Conservation (phyloP, 2,797 vertebrate genomes). For the Manis crassicaudata region DNA sequence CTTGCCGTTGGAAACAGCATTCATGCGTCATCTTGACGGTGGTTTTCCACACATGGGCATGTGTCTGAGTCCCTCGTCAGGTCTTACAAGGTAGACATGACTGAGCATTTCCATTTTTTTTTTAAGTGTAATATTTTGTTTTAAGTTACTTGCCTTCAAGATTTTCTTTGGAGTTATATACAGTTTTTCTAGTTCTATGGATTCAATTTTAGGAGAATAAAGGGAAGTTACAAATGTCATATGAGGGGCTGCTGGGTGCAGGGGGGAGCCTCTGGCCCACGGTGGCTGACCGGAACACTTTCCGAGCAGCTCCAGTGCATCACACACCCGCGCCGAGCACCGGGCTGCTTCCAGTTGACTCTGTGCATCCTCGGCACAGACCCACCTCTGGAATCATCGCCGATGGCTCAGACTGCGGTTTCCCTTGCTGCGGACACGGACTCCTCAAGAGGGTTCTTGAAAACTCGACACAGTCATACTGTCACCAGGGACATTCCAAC, state of each 20-base stretch:
- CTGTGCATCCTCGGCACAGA: not conserved
- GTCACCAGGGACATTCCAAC: not conserved
- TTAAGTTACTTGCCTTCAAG: not conserved
- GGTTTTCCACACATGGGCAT: not conserved
- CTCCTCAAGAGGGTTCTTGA: not conserved
- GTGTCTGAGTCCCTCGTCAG: not conserved
- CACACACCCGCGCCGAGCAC: not conserved
- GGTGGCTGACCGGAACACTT: not conserved
- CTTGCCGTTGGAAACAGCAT: not conserved
- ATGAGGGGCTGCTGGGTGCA: no score
- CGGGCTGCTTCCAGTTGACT: not conserved
- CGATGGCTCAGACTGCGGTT: not conserved
- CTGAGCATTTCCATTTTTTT: not conserved
- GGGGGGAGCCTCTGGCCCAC: not conserved
- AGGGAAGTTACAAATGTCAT: not conserved
- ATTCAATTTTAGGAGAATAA: constrained; percentile 20
- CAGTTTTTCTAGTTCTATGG: not conserved
- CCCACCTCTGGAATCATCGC: not conserved
- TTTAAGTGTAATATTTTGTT: not conserved
- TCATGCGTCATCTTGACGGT: no score
- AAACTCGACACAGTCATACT: not conserved
- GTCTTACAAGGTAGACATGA: not conserved
- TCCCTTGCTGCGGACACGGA: not conserved
- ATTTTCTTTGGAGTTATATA: not conserved
- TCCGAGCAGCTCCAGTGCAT: accelerated